Percentiles rank a stretch among this genome's conserved stretches.
Evolutionary conservation across 2,113 vertebrate genomes (phyloP).

Genomic region (Podarcis cretensis): DNA sequence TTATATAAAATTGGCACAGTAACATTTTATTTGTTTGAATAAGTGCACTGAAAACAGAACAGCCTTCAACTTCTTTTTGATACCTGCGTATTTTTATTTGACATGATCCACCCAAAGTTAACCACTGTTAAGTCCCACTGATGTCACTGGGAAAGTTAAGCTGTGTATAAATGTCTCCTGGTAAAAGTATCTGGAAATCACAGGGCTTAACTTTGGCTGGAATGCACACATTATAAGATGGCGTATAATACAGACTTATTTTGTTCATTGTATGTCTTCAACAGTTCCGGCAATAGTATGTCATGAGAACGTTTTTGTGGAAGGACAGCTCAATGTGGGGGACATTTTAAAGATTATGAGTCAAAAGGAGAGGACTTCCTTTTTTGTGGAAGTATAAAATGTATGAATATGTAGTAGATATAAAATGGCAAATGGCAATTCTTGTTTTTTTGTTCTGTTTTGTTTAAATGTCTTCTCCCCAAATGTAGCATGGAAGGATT

Average conservation of each 20-base stretch:
- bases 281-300: conserved; percentile 49
- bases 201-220: not conserved
- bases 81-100: conserved; percentile 17
- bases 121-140: not conserved
- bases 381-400: conserved; percentile 17
- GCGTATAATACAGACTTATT: conserved; percentile 58
- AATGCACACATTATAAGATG: conserved; percentile 39
- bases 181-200: not conserved
- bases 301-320: conserved; percentile 59
- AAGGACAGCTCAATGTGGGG: conserved; percentile 33
- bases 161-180: not conserved
- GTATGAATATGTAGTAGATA: conserved; percentile 25
- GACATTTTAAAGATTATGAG: conserved; percentile 25
- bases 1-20: conserved; percentile 62
- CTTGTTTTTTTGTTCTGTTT: conserved; percentile 42
- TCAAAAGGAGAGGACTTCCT: conserved; percentile 35
- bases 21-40: conserved; percentile 49
- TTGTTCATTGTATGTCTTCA: conserved; percentile 52
- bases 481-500: not conserved
- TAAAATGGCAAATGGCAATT: conserved; percentile 35
- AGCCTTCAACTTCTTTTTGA: conserved; percentile 52
- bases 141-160: not conserved
- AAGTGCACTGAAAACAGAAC: conserved; percentile 80
- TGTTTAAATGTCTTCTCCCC: not conserved
- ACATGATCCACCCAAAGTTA: not conserved